Conservation (phyloP, 1,140 invertebrate genomes). For the Acyrthosiphon pisum region DNA sequence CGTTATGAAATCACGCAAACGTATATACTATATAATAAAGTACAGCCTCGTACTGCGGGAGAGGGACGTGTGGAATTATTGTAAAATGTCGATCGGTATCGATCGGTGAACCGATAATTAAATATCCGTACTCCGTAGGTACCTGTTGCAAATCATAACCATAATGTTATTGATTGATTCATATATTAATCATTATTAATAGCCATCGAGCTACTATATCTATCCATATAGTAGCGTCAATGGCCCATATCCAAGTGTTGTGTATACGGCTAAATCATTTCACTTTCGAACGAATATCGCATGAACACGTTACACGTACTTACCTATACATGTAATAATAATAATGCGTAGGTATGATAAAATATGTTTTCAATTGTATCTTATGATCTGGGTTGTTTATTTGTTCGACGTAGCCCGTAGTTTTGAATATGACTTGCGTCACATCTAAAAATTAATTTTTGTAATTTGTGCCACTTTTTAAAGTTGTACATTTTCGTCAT, state of each 20-base stretch:
- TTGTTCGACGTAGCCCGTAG: neutral
- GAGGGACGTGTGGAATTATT: neutral
- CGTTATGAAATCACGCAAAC: neutral
- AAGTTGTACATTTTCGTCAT: neutral
- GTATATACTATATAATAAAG: neutral
- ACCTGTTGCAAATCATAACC: neutral
- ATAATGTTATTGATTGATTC: neutral
- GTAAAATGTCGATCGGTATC: neutral
- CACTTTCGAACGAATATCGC: constrained; percentile 8
- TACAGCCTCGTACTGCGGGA: accelerated
- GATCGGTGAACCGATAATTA: neutral
- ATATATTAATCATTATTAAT: neutral
- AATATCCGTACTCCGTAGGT: neutral
- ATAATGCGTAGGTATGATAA: too few species aligned
- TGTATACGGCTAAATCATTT: neutral
- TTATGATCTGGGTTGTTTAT: neutral
- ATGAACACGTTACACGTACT: neutral
- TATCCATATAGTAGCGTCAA: neutral
- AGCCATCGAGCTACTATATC: neutral
- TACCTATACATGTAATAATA: neutral
- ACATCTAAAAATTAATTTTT: neutral
- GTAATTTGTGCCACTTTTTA: neutral
- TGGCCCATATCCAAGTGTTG: neutral
- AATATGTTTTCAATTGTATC: too few species aligned
- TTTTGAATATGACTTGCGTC: neutral